These are phyloP conservation scores for Carcinoscorpius rotundicauda DNA, from an alignment of 1,140 invertebrate species.

Conservation along the genomic window DNA sequence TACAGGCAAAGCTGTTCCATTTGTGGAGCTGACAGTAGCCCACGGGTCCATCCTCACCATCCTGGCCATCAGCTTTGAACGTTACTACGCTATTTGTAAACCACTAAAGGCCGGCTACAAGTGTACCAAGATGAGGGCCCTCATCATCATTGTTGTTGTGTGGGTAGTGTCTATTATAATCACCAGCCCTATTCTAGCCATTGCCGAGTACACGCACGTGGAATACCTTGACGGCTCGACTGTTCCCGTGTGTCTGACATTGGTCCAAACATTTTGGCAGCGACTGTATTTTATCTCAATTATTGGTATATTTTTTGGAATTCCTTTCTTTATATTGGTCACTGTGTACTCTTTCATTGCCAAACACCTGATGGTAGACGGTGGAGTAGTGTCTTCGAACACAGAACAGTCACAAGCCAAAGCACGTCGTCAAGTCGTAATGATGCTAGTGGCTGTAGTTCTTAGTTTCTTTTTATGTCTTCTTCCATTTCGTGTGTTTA, in stretches of 20 bases:
- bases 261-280: conserved; percentile 55
- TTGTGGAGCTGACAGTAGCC: conserved; percentile 81
- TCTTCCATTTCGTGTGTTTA: conserved; percentile 70
- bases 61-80: conserved; percentile 70
- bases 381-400: conserved; percentile 1
- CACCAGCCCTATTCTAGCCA: conserved; percentile 43
- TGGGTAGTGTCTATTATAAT: conserved; percentile 73
- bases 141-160: conserved; percentile 63
- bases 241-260: conserved; percentile 57
- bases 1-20: conserved; percentile 58
- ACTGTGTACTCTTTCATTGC: conserved; percentile 70
- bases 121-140: conserved; percentile 72
- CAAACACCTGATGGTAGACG: conserved; percentile 49
- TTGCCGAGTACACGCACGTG: conserved; percentile 47
- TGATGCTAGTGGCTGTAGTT: conserved; percentile 81
- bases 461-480: conserved; percentile 82
- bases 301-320: conserved; percentile 67
- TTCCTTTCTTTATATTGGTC: conserved; percentile 63
- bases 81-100: conserved; percentile 89
- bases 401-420: conserved; percentile 23
- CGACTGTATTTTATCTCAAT: conserved; percentile 56
- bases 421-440: conserved; percentile 45
- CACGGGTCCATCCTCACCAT: conserved; percentile 88
- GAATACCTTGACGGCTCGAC: conserved; percentile 53
- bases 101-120: conserved; percentile 79